Percentiles rank a stretch among this genome's conserved stretches.
phyloP scores from a whole-genome alignment of 2,797 vertebrate species.

The Rhodeus uyekii region DNA sequence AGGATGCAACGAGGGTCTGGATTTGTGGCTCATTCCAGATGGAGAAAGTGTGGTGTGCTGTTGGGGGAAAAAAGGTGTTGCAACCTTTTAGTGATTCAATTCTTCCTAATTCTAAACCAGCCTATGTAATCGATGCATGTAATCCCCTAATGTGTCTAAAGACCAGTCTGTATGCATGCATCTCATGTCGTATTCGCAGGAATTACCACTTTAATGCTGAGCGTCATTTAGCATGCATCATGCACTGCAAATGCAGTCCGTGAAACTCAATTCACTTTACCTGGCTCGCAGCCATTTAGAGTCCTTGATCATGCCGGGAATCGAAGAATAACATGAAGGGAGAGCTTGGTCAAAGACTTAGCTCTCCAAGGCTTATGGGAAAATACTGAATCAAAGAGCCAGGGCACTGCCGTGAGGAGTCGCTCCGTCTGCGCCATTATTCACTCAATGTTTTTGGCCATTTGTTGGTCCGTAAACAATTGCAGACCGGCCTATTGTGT shows the following conservation, averaged over 20 bases:
- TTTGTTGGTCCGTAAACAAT: slow-evolving; percentile 64
- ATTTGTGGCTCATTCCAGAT: neutral
- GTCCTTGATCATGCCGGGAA: slow-evolving; percentile 62
- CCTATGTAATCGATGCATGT: slow-evolving; percentile 11
- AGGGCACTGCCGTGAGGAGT: slow-evolving; percentile 6
- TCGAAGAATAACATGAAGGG: slow-evolving; percentile 69
- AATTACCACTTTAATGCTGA: slow-evolving; percentile 11
- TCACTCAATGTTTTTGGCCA: slow-evolving; percentile 53
- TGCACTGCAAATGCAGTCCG: slow-evolving; percentile 56
- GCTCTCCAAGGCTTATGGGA: slow-evolving; percentile 60
- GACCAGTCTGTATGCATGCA: neutral
- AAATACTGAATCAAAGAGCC: slow-evolving; percentile 63
- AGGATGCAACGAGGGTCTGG: neutral
- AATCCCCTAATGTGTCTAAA: slow-evolving; percentile 29
- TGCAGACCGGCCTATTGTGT: slow-evolving; percentile 49
- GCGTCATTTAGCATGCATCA: slow-evolving; percentile 62
- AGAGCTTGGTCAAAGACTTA: slow-evolving; percentile 46
- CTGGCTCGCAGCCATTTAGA: slow-evolving; percentile 68
- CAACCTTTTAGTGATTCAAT: neutral
- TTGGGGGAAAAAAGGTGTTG: neutral
- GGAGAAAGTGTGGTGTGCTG: neutral
- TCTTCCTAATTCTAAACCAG: neutral
- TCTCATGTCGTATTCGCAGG: neutral
- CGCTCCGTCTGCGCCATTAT: neutral
- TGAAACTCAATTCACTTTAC: slow-evolving; percentile 64